Base-by-base conservation (phyloP, 1,140 invertebrate genomes). In the Planococcus citri region DNA sequence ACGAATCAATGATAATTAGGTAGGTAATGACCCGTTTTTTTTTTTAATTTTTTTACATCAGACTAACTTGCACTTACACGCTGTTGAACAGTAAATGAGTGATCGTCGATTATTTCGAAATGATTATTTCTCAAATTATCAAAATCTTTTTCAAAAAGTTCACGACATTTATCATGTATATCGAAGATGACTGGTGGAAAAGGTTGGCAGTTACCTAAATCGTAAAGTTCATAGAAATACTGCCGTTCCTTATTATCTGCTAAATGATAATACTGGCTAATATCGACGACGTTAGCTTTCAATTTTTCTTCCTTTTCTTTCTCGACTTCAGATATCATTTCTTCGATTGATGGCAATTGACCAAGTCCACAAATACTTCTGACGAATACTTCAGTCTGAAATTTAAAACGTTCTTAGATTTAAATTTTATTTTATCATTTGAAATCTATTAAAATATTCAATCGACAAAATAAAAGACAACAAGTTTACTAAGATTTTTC, bases 331-430 rank as follows among this genome's bases (percentile, higher is more conserved):
- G 64, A 61, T 21, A 82, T 73, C 90, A 94, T 92, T 73, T 84
- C 78, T 64, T 84, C 79, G 60, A 79, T 78, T 0, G 78, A 75
- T 0, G 89, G 90, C 17, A 92, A 81, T n/a, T 78, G 72, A 71
- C 86, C 83, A 17, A 80, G 74, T 0, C 85, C 86, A 69, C 79
- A 81, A 75, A 91, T 83, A 64, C 81, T 84, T 71, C 84, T 83
- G 27, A 92, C 73, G 70, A 86, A 83, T 74, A 88, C 90, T 51
- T 85, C 81, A 1, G 86, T 82, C 86, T 88, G 0, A 72, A 76
- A 69, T 22, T 6, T 33, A 33, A 33, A 33, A 6, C 12, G 29
- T 6, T 33, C 29, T n/a, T n/a, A n/a, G n/a, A 33, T 33, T 33
- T 12, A 33, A 33, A 12, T 33, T 33, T 33, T 33, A n/a, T n/a